Evolutionary conservation across 2,888 invertebrate species (phyloP).

Genomic region (Drosophila dives): DNA sequence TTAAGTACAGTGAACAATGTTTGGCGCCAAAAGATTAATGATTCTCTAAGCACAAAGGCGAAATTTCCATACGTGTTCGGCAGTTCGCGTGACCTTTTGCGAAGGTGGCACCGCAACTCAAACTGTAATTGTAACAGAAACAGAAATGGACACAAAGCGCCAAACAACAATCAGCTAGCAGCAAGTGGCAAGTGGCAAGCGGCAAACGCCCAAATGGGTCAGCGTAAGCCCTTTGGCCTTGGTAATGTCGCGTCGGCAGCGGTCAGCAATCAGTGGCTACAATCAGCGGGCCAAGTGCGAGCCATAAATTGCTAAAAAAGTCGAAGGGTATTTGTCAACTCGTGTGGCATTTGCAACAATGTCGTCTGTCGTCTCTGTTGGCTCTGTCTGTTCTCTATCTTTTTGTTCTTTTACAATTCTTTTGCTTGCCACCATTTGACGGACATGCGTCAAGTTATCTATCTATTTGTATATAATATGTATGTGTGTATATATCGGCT

Average conservation of each 20-base stretch:
- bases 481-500: conserved; percentile 4
- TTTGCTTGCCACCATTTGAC: conserved; percentile 57
- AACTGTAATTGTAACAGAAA: conserved; percentile 5
- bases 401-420: conserved; percentile 29
- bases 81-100: conserved; percentile 64
- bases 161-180: conserved; percentile 6
- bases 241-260: conserved; percentile 49
- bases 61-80: conserved; percentile 4
- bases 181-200: neutral
- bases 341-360: conserved; percentile 47
- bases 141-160: neutral
- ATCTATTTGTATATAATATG: neutral
- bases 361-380: conserved; percentile 14
- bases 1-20: neutral
- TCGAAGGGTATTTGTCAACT: conserved; percentile 79
- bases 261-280: conserved; percentile 69
- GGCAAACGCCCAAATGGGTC: conserved; percentile 18
- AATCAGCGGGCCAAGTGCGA: conserved; percentile 72
- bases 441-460: conserved; percentile 77
- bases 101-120: conserved; percentile 58
- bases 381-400: conserved; percentile 28
- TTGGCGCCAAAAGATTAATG: neutral
- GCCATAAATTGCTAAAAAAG: conserved; percentile 76
- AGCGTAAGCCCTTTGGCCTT: conserved; percentile 73
- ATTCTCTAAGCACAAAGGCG: neutral